Base-by-base conservation (phyloP, 2,797 vertebrate species). In the Leptodactylus fallax region DNA sequence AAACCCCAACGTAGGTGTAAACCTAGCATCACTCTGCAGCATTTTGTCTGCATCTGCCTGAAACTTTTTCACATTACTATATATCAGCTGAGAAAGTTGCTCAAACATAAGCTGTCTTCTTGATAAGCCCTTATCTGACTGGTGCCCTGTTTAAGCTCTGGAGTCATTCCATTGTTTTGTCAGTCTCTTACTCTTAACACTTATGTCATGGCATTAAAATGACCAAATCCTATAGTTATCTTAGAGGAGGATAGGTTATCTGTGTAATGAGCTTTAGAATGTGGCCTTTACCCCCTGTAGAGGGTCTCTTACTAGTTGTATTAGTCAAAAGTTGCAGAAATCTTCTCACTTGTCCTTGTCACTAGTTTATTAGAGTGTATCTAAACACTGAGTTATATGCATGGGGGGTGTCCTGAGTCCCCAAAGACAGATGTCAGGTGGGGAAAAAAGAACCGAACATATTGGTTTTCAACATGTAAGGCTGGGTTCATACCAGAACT, bases 141-240 rank as follows among this genome's bases (percentile, higher is more conserved):
- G 7, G 81, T 45, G 56, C 67, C 17, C 83, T 88, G 87, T 47
- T 58, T 56, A 56, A 58, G 19, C 76, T 88, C 87, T 8, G 49
- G 51, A 56, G 87, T 47, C 58, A 36, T 82, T 78, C 79, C 49
- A 55, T 85, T 85, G 61, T 86, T 76, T 84, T 71, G 53, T 81
- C 53, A 1, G 56, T 69, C 81, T 47, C 21, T 45, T 45, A 49
- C n/a, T 36, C 55, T 53, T 88, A 21, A 36, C 53, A 69, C 3
- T 10, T 16, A 72, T n/a, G 47, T 80, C 45, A 13, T 61, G 55
- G 61, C 76, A 80, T 11, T 61, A 65, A 79, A 79, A 55, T 60
- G 67, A 61, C 23, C 76, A 27, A 76, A 7, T 45, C 78, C 58
- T 36, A n/a, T 85, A 36, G 49, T 9, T 56, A 56, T 79, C 53